phyloP scores from a whole-genome alignment of 2,888 invertebrate species.

The Mythimna ferrago region DNA sequence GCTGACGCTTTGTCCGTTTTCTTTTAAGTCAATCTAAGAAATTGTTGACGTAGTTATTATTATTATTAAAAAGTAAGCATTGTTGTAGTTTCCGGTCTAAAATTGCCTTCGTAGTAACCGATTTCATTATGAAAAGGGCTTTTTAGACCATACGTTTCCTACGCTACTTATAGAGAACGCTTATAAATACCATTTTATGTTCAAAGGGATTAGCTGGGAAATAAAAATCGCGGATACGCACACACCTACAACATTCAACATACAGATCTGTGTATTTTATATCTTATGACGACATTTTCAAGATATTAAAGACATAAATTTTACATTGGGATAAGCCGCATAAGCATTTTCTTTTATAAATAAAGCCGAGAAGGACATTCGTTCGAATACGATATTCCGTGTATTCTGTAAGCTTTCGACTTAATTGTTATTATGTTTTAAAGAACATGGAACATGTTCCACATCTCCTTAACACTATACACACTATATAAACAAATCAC shows the following conservation, averaged over 20 bases:
- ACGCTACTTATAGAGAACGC: constrained; percentile 2
- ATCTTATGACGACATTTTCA: constrained; percentile 43
- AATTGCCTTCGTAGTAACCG: constrained; percentile 33
- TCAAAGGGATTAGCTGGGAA: constrained; percentile 45
- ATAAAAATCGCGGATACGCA: constrained; percentile 39
- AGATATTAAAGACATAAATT: constrained; percentile 64
- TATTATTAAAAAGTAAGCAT: constrained; percentile 63
- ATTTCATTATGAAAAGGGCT: constrained; percentile 22
- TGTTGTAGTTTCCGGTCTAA: constrained; percentile 47
- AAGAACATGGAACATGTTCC: background rate
- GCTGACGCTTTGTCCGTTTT: constrained; percentile 72
- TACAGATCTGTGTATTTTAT: constrained; percentile 49
- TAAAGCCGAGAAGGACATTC: constrained; percentile 45
- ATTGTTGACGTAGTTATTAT: constrained; percentile 70
- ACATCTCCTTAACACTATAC: no score
- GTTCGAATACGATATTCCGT: constrained; percentile 42
- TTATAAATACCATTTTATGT: constrained; percentile 36
- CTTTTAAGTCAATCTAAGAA: constrained; percentile 72
- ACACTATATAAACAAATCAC: background rate
- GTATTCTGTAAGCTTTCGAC: constrained; percentile 25
- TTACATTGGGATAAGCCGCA: constrained; percentile 57
- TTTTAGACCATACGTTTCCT: constrained; percentile 5
- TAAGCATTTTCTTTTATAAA: constrained; percentile 60
- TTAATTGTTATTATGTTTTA: constrained; percentile 43
- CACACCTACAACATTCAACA: constrained; percentile 37